A percentile compares a stretch with the other conserved stretches of the same genome.
Evolutionary conservation across 2,113 vertebrate species (phyloP).

Genomic region (Rhabdornis inornatus): DNA sequence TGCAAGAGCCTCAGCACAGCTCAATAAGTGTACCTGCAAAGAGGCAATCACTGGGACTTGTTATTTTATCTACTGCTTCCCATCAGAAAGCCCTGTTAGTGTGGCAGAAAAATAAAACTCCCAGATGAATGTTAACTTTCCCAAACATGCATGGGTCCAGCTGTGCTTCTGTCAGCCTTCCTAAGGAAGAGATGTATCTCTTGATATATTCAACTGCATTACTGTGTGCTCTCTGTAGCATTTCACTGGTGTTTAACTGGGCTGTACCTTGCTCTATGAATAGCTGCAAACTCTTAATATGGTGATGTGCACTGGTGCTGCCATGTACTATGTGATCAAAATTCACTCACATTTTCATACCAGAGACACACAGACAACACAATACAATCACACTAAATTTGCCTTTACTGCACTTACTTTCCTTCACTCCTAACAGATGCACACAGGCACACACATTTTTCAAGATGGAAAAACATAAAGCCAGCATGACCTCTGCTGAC

Average conservation of each 20-base stretch:
- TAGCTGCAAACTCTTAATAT: neutral
- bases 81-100: neutral
- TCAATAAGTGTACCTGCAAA: neutral
- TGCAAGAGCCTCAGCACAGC: neutral
- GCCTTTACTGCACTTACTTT: neutral
- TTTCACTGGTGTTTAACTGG: neutral
- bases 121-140: neutral
- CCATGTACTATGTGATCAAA: rapidly evolving
- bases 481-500: neutral
- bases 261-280: neutral
- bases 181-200: neutral
- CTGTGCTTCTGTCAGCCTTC: neutral
- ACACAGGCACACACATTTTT: neutral
- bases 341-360: neutral
- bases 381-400: neutral
- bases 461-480: neutral
- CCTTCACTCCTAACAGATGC: neutral
- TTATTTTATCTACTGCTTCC: neutral
- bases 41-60: neutral
- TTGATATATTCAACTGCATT: neutral
- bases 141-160: neutral
- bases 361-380: neutral
- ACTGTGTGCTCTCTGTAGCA: neutral
- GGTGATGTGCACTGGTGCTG: neutral
- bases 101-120: neutral